Conservation (phyloP, 2,797 vertebrate species). For the Bucorvus abyssinicus region DNA sequence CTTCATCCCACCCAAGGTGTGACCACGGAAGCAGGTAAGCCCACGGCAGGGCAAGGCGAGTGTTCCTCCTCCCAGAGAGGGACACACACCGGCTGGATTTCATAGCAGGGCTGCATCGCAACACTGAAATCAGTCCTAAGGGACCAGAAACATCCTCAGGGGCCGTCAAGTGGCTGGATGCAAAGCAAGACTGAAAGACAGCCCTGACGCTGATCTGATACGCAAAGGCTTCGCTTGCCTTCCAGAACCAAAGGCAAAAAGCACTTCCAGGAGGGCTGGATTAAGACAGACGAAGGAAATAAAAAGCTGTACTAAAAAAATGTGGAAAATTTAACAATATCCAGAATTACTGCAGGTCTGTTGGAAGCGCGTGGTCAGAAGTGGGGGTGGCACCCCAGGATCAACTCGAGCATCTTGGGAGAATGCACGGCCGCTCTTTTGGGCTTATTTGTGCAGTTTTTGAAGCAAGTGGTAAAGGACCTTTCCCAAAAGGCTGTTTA, state of each 20-base stretch:
- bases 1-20: neutral
- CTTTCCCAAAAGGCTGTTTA: slow-evolving; percentile 58
- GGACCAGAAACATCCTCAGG: slow-evolving; percentile 6
- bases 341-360: neutral
- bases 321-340: slow-evolving; percentile 20
- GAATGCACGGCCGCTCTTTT: neutral
- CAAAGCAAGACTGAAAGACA: slow-evolving; percentile 5
- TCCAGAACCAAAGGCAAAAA: slow-evolving; percentile 22
- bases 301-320: neutral
- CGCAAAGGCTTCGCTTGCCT: neutral
- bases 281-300: slow-evolving; percentile 30
- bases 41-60: fast-evolving
- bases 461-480: slow-evolving; percentile 21
- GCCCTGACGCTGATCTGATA: slow-evolving; percentile 5
- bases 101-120: neutral
- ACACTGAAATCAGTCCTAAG: neutral
- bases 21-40: neutral
- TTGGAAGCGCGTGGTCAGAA: neutral
- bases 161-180: slow-evolving; percentile 2
- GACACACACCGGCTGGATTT: neutral
- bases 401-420: neutral
- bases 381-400: neutral
- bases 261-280: slow-evolving; percentile 6
- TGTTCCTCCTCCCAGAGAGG: neutral
- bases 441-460: slow-evolving; percentile 32